These are phyloP conservation scores for Taenaris catops DNA, from an alignment of 2,888 invertebrate genomes.

Conservation along the genomic window DNA sequence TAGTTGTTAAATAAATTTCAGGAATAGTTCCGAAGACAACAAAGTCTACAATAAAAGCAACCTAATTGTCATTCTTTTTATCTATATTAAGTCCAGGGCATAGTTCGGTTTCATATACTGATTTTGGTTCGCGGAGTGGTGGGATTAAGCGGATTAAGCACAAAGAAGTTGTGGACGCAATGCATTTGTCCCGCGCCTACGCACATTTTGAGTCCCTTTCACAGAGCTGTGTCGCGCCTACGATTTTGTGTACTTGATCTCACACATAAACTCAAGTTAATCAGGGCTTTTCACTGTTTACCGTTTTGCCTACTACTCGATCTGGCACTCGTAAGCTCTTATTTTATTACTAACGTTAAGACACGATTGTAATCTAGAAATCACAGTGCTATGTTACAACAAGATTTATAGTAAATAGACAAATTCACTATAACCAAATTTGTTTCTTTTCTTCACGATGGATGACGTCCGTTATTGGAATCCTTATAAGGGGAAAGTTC, in stretches of 20 bases:
- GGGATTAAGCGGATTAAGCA: slow-evolving; percentile 63
- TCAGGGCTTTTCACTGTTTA: slow-evolving; percentile 44
- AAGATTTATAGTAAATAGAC: background rate
- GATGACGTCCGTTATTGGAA: too few relatives aligned
- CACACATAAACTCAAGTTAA: slow-evolving; percentile 54
- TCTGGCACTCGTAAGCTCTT: slow-evolving; percentile 8
- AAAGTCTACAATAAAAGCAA: too few relatives aligned
- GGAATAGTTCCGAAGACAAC: too few relatives aligned
- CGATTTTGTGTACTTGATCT: slow-evolving; percentile 49
- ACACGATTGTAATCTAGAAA: slow-evolving; percentile 7
- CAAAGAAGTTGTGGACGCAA: slow-evolving; percentile 36
- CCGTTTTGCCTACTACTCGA: slow-evolving; percentile 26
- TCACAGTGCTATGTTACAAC: background rate
- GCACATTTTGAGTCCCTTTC: slow-evolving; percentile 59
- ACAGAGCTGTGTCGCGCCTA: slow-evolving; percentile 54
- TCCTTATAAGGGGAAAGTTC: too few relatives aligned
- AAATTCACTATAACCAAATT: too few relatives aligned
- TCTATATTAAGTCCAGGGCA: too few relatives aligned
- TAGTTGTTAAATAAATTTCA: too few relatives aligned
- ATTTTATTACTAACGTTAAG: slow-evolving; percentile 1
- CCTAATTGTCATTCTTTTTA: too few relatives aligned
- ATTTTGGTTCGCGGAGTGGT: too few relatives aligned
- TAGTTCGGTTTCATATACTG: too few relatives aligned
- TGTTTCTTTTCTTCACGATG: too few relatives aligned
- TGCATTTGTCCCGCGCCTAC: slow-evolving; percentile 51